Evolutionary conservation across 2,113 vertebrate genomes (phyloP).

Genomic region (Pimephales promelas): DNA sequence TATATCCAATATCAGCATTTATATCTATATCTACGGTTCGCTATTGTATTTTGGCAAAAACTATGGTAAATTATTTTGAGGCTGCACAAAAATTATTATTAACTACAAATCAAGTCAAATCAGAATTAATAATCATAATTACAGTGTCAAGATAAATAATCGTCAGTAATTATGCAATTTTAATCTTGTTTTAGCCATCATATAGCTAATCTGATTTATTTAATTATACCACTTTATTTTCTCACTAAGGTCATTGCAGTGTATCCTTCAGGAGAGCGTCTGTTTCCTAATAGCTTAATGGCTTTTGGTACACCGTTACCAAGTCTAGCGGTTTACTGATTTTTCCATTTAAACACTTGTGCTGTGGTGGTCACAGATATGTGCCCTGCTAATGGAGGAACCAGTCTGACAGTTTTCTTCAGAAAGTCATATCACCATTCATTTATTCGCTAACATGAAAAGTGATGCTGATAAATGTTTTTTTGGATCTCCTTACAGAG

Average conservation of each 20-base stretch:
- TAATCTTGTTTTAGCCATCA: neutral
- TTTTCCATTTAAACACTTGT: neutral
- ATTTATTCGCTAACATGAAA: neutral
- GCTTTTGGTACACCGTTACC: slow-evolving; percentile 2
- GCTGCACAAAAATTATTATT: neutral
- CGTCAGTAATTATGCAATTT: neutral
- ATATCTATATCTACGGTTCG: too few relatives aligned
- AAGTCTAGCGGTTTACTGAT: neutral
- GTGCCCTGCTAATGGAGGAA: neutral
- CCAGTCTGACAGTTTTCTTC: neutral
- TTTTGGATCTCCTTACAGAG: neutral
- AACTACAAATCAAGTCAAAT: neutral
- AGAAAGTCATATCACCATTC: neutral
- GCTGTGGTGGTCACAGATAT: slow-evolving; percentile 8
- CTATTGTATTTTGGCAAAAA: neutral
- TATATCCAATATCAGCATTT: neutral
- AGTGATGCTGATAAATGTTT: neutral
- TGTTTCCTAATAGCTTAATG: slow-evolving; percentile 16
- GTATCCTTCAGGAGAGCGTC: neutral
- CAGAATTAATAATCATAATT: neutral
- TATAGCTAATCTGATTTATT: neutral
- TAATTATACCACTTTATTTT: neutral
- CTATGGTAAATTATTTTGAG: neutral
- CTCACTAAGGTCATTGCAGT: neutral
- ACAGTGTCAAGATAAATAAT: neutral